Evolutionary conservation across 2,888 invertebrate genomes (phyloP), one percentile per base, ranked within the genome.

Genomic region (Drosophila greeni): DNA sequence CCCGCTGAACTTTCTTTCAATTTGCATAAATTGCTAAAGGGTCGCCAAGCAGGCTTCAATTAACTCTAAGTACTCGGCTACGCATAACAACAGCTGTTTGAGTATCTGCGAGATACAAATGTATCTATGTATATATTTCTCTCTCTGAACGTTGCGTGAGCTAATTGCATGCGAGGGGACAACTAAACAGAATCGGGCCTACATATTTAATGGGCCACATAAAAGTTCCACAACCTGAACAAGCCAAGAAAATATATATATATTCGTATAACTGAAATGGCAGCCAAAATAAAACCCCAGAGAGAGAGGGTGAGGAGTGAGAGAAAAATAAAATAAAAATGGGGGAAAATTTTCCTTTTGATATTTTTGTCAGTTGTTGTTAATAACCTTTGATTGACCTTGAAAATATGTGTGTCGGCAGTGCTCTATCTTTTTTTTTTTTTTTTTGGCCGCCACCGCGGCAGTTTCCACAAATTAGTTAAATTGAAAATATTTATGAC

Each of bases 341-440:
- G 49, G 31, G 45, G 51, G 47, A 72, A 74, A 72, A 47, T 20
- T 70, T 81, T 80, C 73, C 64, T 72, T 47, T 20, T 70, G 56
- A 69, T 61, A 73, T 61, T 70, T 73, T 71, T 62, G 75, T 75
- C 61, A 61, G 60, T 84, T 77, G 62, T 62, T 74, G 72, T 77
- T 69, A 73, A 80, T 81, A 85, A 86, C 86, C 86, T 86, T 75
- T 81, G 71, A 72, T 74, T 85, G 85, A 86, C 86, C 85, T 86
- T 86, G 86, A 86, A 74, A 75, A 70, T 61, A 70, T 74, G 68
- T 85, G 57, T 70, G 61, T 18, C 70, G 62, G 31, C 42, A 40
- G 37, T 11, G 16, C 9, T 5, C 2, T n/a, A n/a, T n/a, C 6
- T 39, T n/a, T 4, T 39, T 40, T 2, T n/a, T 9, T 40, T 34